Evolutionary conservation across 2,797 vertebrate genomes (phyloP).

Genomic region (Pogonophryne albipinna): DNA sequence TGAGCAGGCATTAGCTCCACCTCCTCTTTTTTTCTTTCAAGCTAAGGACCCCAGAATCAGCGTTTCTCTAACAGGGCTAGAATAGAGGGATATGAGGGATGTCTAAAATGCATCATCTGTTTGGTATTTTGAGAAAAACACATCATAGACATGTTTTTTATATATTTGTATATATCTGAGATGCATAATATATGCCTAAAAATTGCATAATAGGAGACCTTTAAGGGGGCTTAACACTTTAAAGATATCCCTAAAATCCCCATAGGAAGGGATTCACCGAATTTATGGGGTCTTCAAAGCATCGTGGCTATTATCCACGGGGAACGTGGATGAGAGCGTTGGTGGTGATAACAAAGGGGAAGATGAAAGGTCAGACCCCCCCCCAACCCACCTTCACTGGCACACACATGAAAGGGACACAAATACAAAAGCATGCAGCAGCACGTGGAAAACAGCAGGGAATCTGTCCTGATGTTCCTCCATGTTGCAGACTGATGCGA

Average conservation of each 20-base stretch:
- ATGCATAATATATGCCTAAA: too few species aligned
- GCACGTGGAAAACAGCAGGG: constrained; percentile 29
- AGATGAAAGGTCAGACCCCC: constrained; percentile 57
- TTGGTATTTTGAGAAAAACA: too few species aligned
- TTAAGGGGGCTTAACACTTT: too few species aligned
- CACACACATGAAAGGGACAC: constrained; percentile 51
- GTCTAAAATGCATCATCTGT: too few species aligned
- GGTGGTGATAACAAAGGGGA: constrained; percentile 48
- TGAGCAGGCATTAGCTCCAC: too few species aligned
- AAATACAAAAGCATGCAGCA: constrained; percentile 24
- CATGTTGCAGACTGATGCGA: not conserved
- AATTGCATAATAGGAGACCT: too few species aligned
- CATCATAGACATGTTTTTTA: too few species aligned
- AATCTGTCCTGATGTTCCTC: constrained; percentile 12
- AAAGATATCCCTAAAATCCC: not conserved
- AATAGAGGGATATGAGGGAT: too few species aligned
- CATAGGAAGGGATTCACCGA: not conserved
- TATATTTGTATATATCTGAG: too few species aligned
- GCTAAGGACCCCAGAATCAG: too few species aligned
- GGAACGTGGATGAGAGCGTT: constrained; percentile 9
- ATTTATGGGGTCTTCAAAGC: constrained; percentile 48
- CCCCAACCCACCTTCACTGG: constrained; percentile 47
- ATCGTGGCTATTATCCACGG: constrained; percentile 17
- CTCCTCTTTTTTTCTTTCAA: too few species aligned
- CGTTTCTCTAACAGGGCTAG: too few species aligned